Conservation (phyloP, 2,113 vertebrate species). For the Narcine bancroftii region DNA sequence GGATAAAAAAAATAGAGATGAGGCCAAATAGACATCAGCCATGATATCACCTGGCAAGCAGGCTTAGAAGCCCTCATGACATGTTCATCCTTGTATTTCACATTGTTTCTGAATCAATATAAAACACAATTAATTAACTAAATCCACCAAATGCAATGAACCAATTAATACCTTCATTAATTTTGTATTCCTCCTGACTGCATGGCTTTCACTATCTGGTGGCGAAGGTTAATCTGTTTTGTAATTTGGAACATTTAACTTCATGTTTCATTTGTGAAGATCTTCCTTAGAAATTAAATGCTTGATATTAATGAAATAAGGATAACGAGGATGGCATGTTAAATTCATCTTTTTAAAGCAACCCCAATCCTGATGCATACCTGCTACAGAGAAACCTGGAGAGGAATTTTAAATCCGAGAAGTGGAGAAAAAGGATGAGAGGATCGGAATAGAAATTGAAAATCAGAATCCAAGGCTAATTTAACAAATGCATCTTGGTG, state of each 20-base stretch:
- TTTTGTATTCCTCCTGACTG: constrained; percentile 37
- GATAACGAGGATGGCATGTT: not conserved
- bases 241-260: constrained; percentile 42
- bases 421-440: not conserved
- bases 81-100: no score
- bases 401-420: not conserved
- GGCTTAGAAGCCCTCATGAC: no score
- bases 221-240: constrained; percentile 38
- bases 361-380: not conserved
- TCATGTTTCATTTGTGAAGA: constrained; percentile 36
- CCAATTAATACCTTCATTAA: constrained; percentile 43
- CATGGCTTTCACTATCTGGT: constrained; percentile 22
- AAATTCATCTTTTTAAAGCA: not conserved
- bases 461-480: no score
- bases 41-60: no score
- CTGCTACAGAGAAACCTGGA: not conserved
- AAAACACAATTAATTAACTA: constrained; percentile 41
- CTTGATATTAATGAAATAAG: not conserved
- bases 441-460: not conserved
- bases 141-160: constrained; percentile 37
- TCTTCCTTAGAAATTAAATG: not conserved
- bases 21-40: no score
- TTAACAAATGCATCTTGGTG: no score
- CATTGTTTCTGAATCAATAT: constrained; percentile 27
- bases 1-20: no score